phyloP scores from a whole-genome alignment of 1,140 invertebrate species.

The Heliothis virescens region DNA sequence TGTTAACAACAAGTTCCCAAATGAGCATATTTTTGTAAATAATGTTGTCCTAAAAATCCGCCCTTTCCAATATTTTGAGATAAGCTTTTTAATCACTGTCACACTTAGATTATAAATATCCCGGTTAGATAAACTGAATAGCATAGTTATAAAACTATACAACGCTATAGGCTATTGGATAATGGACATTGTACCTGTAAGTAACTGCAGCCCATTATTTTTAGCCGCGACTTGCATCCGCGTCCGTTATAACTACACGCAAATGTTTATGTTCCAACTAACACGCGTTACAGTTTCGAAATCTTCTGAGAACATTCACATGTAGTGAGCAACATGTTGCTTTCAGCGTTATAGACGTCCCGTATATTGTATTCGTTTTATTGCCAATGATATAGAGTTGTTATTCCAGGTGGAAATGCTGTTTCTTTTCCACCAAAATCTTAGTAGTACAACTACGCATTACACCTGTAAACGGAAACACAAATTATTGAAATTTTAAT shows the following conservation, averaged over 20 bases:
- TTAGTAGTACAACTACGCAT: not conserved
- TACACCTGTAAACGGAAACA: no score
- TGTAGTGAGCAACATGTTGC: conserved; percentile 43
- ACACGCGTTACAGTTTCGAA: conserved; percentile 74
- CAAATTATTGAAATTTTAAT: no score
- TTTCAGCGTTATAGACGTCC: conserved; percentile 32
- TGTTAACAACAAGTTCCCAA: not conserved
- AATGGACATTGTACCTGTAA: conserved; percentile 42
- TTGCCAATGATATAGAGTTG: not conserved
- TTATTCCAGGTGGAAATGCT: not conserved
- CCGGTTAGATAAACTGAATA: conserved; percentile 20
- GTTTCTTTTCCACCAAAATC: not conserved
- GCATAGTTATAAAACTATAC: not conserved
- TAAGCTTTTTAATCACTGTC: conserved; percentile 17
- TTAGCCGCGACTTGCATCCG: conserved; percentile 64
- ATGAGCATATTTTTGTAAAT: not conserved
- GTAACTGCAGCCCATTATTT: conserved; percentile 52
- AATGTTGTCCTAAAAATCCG: not conserved
- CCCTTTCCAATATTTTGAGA: not conserved
- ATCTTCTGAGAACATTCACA: conserved; percentile 70
- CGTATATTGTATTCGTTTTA: conserved; percentile 3
- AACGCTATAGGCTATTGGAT: conserved; percentile 2
- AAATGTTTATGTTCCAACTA: conserved; percentile 80
- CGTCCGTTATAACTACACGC: conserved; percentile 67
- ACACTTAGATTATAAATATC: conserved; percentile 20